Evolutionary conservation across 1,140 invertebrate species (phyloP), one percentile per base, ranked within the genome.

Genomic region (Orussus abietinus): DNA sequence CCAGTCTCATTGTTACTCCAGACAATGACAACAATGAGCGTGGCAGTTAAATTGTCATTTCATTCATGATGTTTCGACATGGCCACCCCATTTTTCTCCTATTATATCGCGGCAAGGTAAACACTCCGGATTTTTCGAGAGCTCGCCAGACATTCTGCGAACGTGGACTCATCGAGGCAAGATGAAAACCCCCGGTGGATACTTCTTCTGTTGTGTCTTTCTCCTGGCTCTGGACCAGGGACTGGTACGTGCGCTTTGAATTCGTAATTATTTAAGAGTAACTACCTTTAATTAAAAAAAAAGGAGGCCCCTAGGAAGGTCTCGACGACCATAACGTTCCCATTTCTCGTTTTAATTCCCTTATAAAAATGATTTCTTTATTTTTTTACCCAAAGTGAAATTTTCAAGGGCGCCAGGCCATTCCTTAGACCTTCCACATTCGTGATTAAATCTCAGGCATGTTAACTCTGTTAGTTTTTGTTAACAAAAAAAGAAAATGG

Each of bases 241-340:
- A 42, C 29, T 12, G 18, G 57, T 57, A 52, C 52, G 30, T 51
- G n/a, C n/a, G n/a, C n/a, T n/a, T n/a, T n/a, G n/a, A n/a, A n/a
- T n/a, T n/a, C n/a, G n/a, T n/a, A n/a, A n/a, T n/a, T n/a, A n/a
- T n/a, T n/a, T n/a, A n/a, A n/a, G n/a, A n/a, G n/a, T n/a, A n/a
- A n/a, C n/a, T n/a, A n/a, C n/a, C n/a, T n/a, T n/a, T n/a, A n/a
- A n/a, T n/a, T n/a, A n/a, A n/a, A n/a, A n/a, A n/a, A n/a, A n/a
- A n/a, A n/a, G n/a, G n/a, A n/a, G n/a, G n/a, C n/a, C n/a, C n/a
- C n/a, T n/a, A n/a, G n/a, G n/a, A n/a, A n/a, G n/a, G n/a, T n/a
- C n/a, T n/a, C n/a, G n/a, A n/a, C n/a, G n/a, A n/a, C n/a, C n/a
- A n/a, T n/a, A n/a, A n/a, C n/a, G n/a, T 38, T 19, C 21, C 15